phyloP scores from a whole-genome alignment of 2,797 vertebrate genomes.

The Siniperca scherzeri region DNA sequence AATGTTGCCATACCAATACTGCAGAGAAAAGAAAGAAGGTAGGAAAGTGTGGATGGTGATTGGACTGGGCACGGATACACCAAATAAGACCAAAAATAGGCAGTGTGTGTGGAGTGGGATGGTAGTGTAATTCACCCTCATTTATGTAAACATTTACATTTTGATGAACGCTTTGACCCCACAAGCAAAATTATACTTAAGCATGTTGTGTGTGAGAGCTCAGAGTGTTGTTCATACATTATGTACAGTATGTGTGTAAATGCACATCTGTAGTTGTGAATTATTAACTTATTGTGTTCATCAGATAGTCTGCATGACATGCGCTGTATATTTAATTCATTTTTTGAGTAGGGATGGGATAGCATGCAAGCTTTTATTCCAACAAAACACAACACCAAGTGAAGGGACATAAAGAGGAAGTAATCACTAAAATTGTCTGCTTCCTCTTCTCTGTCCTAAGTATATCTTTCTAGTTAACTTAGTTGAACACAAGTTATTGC shows the following conservation, averaged over 20 bases:
- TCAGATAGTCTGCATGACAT: conserved; percentile 18
- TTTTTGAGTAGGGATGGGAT: conserved; percentile 16
- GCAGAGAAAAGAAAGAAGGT: conserved; percentile 64
- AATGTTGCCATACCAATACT: conserved; percentile 82
- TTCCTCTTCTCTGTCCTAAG: conserved; percentile 69
- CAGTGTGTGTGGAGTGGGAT: conserved; percentile 57
- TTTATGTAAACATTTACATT: conserved; percentile 67
- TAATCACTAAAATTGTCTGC: conserved; percentile 53
- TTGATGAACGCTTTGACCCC: conserved; percentile 50
- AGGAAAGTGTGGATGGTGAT: conserved; percentile 59
- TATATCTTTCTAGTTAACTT: conserved; percentile 33
- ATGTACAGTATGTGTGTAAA: conserved; percentile 37
- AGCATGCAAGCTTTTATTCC: conserved; percentile 34
- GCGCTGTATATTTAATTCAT: neutral
- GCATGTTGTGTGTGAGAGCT: conserved; percentile 37
- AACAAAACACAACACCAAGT: conserved; percentile 32
- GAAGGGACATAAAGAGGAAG: conserved; percentile 62
- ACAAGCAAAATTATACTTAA: conserved; percentile 23
- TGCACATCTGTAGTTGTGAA: conserved; percentile 43
- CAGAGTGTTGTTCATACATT: conserved; percentile 33
- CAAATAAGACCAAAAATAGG: conserved; percentile 71
- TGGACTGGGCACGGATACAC: conserved; percentile 55
- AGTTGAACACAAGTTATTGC: conserved; percentile 22
- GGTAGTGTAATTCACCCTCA: conserved; percentile 29
- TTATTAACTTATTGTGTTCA: conserved; percentile 50